Conservation (phyloP, 2,888 invertebrate genomes). For the Buathra laborator region DNA sequence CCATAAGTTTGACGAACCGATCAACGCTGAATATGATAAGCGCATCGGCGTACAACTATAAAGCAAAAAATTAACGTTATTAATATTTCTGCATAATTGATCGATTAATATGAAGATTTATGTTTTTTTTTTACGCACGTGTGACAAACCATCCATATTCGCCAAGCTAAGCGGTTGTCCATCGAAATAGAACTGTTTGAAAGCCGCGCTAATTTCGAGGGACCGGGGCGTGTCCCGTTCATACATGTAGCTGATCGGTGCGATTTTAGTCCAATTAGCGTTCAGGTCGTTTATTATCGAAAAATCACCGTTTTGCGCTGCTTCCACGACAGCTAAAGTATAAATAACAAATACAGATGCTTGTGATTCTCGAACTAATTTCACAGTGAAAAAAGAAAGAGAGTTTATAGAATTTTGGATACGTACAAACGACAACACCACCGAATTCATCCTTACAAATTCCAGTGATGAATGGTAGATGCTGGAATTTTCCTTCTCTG, state of each 20-base stretch:
- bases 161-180: slow-evolving; percentile 83
- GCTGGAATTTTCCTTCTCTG: slow-evolving; percentile 86
- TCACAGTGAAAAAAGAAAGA: background rate
- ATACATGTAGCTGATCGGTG: slow-evolving; percentile 89
- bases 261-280: slow-evolving; percentile 87
- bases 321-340: background rate
- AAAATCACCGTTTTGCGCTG: slow-evolving; percentile 82
- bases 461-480: slow-evolving; percentile 89
- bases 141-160: slow-evolving; percentile 84
- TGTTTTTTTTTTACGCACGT: slow-evolving; percentile 76
- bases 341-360: background rate
- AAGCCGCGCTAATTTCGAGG: slow-evolving; percentile 85
- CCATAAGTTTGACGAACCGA: slow-evolving; percentile 88
- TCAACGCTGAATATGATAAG: slow-evolving; percentile 88
- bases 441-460: slow-evolving; percentile 90
- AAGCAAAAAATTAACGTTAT: background rate
- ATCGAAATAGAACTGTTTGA: slow-evolving; percentile 86
- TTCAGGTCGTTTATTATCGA: slow-evolving; percentile 86
- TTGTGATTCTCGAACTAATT: too few species aligned
- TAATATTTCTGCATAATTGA: background rate
- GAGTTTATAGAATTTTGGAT: background rate
- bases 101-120: background rate
- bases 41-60: slow-evolving; percentile 86
- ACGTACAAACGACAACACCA: slow-evolving; percentile 88
- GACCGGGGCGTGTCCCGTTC: slow-evolving; percentile 87